These are phyloP conservation scores for Anthoptus insignis DNA, from an alignment of 2,888 invertebrate species.

Conservation along the genomic window DNA sequence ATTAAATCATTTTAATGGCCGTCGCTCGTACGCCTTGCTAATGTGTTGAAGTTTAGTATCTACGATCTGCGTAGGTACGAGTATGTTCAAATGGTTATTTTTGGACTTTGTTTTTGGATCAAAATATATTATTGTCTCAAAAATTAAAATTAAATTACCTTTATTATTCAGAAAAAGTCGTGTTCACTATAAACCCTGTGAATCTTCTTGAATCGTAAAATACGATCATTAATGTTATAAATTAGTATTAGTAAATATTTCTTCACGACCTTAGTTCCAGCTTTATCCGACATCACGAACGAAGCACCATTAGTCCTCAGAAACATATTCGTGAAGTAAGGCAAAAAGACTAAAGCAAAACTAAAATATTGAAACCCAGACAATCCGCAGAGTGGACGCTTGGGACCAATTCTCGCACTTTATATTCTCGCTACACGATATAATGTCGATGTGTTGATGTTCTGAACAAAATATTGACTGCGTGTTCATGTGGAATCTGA, in stretches of 20 bases:
- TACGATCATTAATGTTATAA: too few relatives aligned
- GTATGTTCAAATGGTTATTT: constrained; percentile 5
- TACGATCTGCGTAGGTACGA: constrained; percentile 23
- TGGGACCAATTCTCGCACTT: background rate
- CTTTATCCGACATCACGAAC: constrained; percentile 47
- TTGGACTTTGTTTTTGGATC: background rate
- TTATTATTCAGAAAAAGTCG: too few relatives aligned
- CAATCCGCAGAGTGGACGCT: constrained; percentile 42
- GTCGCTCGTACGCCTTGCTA: constrained; percentile 34
- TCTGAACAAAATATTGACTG: too few relatives aligned
- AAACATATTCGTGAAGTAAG: constrained; percentile 53
- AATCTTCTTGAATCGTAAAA: too few relatives aligned
- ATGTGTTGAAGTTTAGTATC: constrained; percentile 42
- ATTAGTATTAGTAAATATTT: background rate
- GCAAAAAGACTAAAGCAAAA: constrained; percentile 44
- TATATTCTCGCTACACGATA: background rate
- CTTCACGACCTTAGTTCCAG: constrained; percentile 18
- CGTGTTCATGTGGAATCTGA: too few relatives aligned
- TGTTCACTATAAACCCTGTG: too few relatives aligned
- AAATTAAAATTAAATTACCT: too few relatives aligned
- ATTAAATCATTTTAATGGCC: constrained; percentile 53
- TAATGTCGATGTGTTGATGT: background rate
- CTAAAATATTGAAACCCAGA: constrained; percentile 51
- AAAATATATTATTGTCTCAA: too few relatives aligned
- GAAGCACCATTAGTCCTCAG: constrained; percentile 51